phyloP scores from a whole-genome alignment of 2,113 vertebrate species.

The Solea senegalensis region DNA sequence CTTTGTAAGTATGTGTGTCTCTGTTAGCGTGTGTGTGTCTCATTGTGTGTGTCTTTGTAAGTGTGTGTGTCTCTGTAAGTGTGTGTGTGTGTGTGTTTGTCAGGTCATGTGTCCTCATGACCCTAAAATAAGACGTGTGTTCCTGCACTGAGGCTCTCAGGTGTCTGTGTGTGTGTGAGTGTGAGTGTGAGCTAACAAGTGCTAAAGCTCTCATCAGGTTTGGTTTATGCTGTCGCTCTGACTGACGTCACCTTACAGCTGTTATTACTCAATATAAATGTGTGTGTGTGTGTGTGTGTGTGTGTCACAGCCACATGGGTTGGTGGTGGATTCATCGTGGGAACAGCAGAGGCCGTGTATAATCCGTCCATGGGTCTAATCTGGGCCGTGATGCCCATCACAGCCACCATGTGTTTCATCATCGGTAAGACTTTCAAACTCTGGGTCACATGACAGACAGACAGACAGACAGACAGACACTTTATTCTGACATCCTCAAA shows the following conservation, averaged over 20 bases:
- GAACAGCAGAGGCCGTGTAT: conserved; percentile 71
- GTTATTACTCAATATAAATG: not conserved
- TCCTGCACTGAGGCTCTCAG: not conserved
- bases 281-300: conserved; percentile 17
- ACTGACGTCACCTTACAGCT: not conserved
- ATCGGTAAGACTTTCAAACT: conserved; percentile 44
- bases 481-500: too few relatives aligned
- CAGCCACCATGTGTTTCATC: conserved; percentile 71
- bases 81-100: too few relatives aligned
- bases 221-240: too few relatives aligned
- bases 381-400: conserved; percentile 74
- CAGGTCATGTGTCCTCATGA: too few relatives aligned
- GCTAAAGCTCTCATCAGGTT: not conserved
- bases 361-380: conserved; percentile 72
- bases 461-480: too few relatives aligned
- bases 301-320: conserved; percentile 68
- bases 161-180: conserved; percentile 4
- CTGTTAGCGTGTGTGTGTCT: too few relatives aligned
- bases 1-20: too few relatives aligned
- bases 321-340: conserved; percentile 71
- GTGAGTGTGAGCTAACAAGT: not conserved
- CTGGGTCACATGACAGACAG: not conserved
- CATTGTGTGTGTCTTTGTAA: too few relatives aligned
- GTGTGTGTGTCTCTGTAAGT: too few relatives aligned
- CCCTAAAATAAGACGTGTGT: too few relatives aligned